Conservation (phyloP, 2,888 invertebrate genomes). For the Lomographa bimaculata region DNA sequence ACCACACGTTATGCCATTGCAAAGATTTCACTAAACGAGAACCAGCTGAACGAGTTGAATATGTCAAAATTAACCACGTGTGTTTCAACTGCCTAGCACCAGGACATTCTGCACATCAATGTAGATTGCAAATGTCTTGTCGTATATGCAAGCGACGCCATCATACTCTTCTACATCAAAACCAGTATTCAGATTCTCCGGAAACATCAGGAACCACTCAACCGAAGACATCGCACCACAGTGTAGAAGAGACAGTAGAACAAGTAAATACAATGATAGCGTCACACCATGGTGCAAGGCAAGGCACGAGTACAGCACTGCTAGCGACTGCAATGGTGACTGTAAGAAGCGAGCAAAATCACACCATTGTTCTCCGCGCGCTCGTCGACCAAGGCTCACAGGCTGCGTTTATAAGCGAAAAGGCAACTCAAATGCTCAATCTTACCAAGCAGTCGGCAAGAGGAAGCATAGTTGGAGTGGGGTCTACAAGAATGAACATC, state of each 20-base stretch:
- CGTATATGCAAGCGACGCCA: slow-evolving; percentile 31
- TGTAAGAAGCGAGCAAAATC: too few relatives aligned
- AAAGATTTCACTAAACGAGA: slow-evolving; percentile 27
- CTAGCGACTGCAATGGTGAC: slow-evolving; percentile 34
- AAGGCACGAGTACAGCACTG: slow-evolving; percentile 20
- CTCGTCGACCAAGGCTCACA: slow-evolving; percentile 35
- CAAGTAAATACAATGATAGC: slow-evolving; percentile 18
- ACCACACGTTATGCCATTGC: slow-evolving; percentile 33
- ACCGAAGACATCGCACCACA: slow-evolving; percentile 3
- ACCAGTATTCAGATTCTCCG: slow-evolving; percentile 7
- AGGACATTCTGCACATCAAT: slow-evolving; percentile 29
- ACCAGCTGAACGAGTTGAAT: slow-evolving; percentile 29
- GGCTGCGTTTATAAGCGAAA: slow-evolving; percentile 30
- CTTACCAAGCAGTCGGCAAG: slow-evolving; percentile 9
- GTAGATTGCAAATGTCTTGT: slow-evolving; percentile 29
- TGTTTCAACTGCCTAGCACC: slow-evolving; percentile 35
- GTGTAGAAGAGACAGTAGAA: slow-evolving; percentile 14
- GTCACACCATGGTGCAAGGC: slow-evolving; percentile 17
- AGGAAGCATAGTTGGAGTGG: slow-evolving; percentile 22
- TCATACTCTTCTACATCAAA: slow-evolving; percentile 33
- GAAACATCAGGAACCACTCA: neutral
- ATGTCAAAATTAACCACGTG: slow-evolving; percentile 13
- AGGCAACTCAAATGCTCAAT: slow-evolving; percentile 24
- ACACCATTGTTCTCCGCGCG: slow-evolving; percentile 28
- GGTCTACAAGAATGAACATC: slow-evolving; percentile 23